phyloP scores from a whole-genome alignment of 2,888 invertebrate genomes.

The Caenorhabditis becei region DNA sequence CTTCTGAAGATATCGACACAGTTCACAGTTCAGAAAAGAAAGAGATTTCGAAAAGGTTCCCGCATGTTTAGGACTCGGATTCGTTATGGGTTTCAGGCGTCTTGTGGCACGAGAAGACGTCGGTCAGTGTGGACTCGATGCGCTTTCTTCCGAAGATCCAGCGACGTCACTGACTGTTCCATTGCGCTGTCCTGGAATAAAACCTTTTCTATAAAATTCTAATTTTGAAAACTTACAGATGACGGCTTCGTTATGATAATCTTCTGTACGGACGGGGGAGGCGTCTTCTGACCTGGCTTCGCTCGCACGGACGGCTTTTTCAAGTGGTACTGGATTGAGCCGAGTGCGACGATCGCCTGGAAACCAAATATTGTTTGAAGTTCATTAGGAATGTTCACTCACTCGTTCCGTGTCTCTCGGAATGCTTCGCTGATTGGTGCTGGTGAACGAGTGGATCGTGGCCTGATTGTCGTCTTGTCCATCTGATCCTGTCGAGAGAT shows the following conservation, averaged over 20 bases:
- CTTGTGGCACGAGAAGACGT: constrained; percentile 14
- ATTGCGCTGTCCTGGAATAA: constrained; percentile 38
- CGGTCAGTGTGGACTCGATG: constrained; percentile 42
- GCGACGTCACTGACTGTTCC: constrained; percentile 14
- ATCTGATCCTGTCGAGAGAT: constrained; percentile 31
- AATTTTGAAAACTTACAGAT: constrained; percentile 23
- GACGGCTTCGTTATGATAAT: background rate
- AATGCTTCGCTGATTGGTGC: constrained; percentile 47
- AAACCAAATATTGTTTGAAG: constrained; percentile 5
- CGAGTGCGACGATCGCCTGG: constrained; percentile 64
- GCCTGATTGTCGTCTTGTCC: constrained; percentile 43
- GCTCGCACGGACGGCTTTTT: constrained; percentile 55
- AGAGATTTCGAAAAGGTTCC: constrained; percentile 13
- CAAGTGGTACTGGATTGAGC: constrained; percentile 64
- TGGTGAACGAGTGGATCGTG: constrained; percentile 55
- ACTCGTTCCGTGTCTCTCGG: constrained; percentile 56
- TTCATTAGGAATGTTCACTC: constrained; percentile 5
- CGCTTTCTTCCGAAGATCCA: constrained; percentile 40
- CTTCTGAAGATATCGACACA: constrained; percentile 12
- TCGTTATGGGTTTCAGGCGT: constrained; percentile 1
- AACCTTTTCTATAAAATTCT: too few species aligned
- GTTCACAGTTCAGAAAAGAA: constrained; percentile 3
- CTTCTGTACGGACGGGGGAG: background rate
- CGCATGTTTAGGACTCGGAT: background rate
- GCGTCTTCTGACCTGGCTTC: constrained; percentile 18